Evolutionary conservation across 2,113 vertebrate genomes (phyloP), one percentile per base, ranked within the genome.

Genomic region (Entelurus aequoreus): DNA sequence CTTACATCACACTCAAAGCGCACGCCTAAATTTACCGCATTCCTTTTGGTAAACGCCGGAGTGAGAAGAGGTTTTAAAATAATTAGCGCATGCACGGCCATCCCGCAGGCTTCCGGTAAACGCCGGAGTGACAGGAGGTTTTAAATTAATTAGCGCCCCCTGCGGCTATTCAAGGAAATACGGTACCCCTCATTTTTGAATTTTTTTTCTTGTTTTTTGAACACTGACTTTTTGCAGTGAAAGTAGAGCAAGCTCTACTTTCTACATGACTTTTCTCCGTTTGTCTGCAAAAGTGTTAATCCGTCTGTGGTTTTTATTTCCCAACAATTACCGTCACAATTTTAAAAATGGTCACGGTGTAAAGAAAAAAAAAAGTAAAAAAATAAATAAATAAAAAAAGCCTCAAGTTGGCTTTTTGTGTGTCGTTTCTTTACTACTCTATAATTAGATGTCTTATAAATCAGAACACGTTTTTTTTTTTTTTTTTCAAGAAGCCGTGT

Each of bases 391-490:
- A 73, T 9, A 16, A 40, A 2, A 74, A 66, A 44, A 54, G 71
- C 75, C 81, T 78, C 63, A 21, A 71, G 52, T 60, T 53, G 82
- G 78, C 83, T 89, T 87, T 82, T 87, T 73, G 40, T 37, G 28
- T 54, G 35, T 54, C 7, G 11, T 53, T 60, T 80, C 84, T 80
- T 81, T 70, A 28, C 76, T 74, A 63, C 70, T 75, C 76, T 74
- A 80, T 76, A 80, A 76, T 76, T 85, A 84, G 63, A 84, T 83
- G 85, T 87, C 79, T 83, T 80, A 73, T 71, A 76, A 76, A 77
- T 75, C 70, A 78, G 61, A 78, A 79, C 64, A 37, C 64, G 76
- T 72, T 79, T 88, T 86, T 84, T 78, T 28, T 84, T 81, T 28
- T 28, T 28, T 28, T 28, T 28, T 19, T 19, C 86, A 85, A 88